Evolutionary conservation across 2,113 vertebrate genomes (phyloP).

Genomic region (Zosterops borbonicus): DNA sequence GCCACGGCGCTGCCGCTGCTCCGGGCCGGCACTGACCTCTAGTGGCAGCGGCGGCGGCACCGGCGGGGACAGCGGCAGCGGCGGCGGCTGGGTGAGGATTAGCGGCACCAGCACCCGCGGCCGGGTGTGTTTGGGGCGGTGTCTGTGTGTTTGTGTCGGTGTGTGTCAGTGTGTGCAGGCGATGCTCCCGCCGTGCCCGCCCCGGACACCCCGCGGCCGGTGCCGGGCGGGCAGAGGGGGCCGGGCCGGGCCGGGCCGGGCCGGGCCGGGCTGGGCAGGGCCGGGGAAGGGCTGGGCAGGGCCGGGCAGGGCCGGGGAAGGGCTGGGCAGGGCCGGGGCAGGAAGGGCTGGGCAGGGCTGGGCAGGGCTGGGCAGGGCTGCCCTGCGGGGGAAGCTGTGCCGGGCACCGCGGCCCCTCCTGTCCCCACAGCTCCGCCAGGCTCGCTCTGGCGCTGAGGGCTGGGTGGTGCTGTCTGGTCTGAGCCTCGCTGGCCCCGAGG

Average conservation of each 20-base stretch:
- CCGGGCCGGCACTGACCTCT: slow-evolving; percentile 12
- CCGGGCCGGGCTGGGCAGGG: too few relatives aligned
- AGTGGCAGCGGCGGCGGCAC: background rate
- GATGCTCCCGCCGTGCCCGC: background rate
- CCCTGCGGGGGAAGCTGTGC: background rate
- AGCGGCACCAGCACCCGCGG: too few relatives aligned
- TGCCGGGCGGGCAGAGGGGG: background rate
- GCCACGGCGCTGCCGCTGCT: background rate
- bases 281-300: background rate
- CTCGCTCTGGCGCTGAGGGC: background rate
- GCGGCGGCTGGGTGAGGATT: background rate
- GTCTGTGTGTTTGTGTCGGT: too few relatives aligned
- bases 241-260: too few relatives aligned
- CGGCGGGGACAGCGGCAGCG: background rate
- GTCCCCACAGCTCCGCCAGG: background rate
- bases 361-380: background rate
- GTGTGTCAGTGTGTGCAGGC: too few relatives aligned
- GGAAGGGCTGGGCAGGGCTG: too few relatives aligned
- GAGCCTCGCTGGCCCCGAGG: background rate
- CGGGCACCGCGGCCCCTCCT: fast-evolving
- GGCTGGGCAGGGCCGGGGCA: background rate
- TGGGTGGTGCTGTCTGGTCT: background rate
- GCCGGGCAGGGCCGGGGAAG: background rate
- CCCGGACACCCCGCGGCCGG: background rate
- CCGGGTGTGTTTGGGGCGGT: background rate